phyloP scores from a whole-genome alignment of 2,888 invertebrate genomes.

The Poecilus cupreus region DNA sequence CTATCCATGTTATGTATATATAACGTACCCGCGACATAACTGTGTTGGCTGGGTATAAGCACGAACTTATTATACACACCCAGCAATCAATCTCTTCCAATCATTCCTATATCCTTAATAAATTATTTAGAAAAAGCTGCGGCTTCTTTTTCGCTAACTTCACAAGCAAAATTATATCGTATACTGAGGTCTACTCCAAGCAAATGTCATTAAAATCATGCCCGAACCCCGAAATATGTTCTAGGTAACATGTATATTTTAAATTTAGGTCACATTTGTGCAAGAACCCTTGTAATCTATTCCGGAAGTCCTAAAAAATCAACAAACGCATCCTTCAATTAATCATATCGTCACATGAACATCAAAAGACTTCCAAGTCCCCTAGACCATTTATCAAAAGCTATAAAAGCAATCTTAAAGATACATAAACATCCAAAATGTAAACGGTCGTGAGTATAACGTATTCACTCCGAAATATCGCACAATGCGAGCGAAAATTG shows the following conservation, averaged over 20 bases:
- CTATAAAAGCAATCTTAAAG: slow-evolving; percentile 34
- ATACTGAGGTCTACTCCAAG: too few relatives aligned
- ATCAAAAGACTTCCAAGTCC: neutral
- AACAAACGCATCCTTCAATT: slow-evolving; percentile 15
- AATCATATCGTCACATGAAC: slow-evolving; percentile 31
- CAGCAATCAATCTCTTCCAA: too few relatives aligned
- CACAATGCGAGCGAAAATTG: slow-evolving; percentile 29
- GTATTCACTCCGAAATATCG: slow-evolving; percentile 1
- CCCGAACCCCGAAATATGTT: too few relatives aligned
- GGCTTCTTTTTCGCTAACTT: too few relatives aligned
- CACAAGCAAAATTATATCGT: too few relatives aligned
- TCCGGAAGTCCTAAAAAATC: slow-evolving; percentile 17
- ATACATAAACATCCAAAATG: slow-evolving; percentile 32
- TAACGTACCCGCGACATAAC: too few relatives aligned
- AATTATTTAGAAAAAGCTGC: too few relatives aligned
- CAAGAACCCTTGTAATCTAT: slow-evolving; percentile 21
- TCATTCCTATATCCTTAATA: too few relatives aligned
- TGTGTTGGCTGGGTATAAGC: too few relatives aligned
- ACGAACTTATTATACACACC: too few relatives aligned
- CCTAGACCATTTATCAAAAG: slow-evolving; percentile 24
- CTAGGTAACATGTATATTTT: neutral
- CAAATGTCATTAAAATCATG: too few relatives aligned
- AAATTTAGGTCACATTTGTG: neutral
- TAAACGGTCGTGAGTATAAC: neutral
- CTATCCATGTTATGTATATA: too few relatives aligned